phyloP scores from a whole-genome alignment of 2,888 invertebrate genomes.

The Petrophora chlorosata region DNA sequence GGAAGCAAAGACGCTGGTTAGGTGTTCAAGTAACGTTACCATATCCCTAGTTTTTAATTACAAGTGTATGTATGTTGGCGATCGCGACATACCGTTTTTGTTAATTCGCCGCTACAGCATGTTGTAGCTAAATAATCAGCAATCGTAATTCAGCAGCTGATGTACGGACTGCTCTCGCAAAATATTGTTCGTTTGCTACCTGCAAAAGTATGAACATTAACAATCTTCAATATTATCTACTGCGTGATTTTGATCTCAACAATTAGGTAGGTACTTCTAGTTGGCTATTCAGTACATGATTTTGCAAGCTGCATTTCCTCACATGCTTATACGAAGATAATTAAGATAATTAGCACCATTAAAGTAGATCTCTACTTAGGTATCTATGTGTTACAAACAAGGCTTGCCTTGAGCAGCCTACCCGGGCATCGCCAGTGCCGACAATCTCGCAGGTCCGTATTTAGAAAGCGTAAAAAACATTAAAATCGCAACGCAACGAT shows the following conservation, averaged over 20 bases:
- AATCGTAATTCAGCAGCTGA: too few species aligned
- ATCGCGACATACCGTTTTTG: constrained; percentile 8
- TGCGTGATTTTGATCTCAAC: too few species aligned
- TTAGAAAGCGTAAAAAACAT: constrained; percentile 79
- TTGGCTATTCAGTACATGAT: constrained; percentile 1
- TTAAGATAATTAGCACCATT: constrained; percentile 13
- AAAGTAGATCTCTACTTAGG: not conserved
- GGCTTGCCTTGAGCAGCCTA: constrained; percentile 3
- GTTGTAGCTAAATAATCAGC: too few species aligned
- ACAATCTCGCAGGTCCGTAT: constrained; percentile 52
- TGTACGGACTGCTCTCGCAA: too few species aligned
- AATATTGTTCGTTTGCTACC: too few species aligned
- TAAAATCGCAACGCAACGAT: constrained; percentile 63
- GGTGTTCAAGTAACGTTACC: too few species aligned
- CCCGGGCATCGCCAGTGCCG: constrained; percentile 14
- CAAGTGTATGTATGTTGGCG: too few species aligned
- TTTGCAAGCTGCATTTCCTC: constrained; percentile 9
- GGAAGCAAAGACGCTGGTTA: too few species aligned
- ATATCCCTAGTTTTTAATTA: too few species aligned
- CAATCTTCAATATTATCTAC: too few species aligned
- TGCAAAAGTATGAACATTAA: too few species aligned
- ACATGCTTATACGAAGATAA: constrained; percentile 17
- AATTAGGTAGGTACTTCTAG: not conserved
- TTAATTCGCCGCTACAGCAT: constrained; percentile 10
- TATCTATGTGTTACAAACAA: constrained; percentile 3